Conservation (phyloP, 2,113 vertebrate species). For the Ondatra zibethicus region DNA sequence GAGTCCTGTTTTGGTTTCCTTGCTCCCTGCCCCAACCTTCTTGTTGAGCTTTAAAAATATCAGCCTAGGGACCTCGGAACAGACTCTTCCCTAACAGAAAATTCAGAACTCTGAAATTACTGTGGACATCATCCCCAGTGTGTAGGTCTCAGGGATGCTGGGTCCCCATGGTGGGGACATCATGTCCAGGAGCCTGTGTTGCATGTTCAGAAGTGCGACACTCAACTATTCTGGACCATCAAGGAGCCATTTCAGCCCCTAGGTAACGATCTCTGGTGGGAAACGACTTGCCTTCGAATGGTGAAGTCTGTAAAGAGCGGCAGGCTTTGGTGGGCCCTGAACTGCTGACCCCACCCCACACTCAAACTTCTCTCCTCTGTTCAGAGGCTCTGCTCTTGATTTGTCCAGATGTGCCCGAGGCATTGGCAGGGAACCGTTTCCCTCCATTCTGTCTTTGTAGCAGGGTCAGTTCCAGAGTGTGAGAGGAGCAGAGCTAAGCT, state of each 20-base stretch:
- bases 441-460: not conserved
- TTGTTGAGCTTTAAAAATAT: not conserved
- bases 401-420: not conserved
- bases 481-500: not conserved
- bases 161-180: not conserved
- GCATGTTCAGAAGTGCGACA: not conserved
- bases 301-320: not conserved
- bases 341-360: too few relatives aligned
- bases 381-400: not conserved
- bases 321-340: not conserved
- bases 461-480: not conserved
- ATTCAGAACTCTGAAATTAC: not conserved
- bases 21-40: not conserved
- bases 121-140: fast-evolving
- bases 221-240: not conserved
- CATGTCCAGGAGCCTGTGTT: not conserved
- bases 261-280: not conserved
- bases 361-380: not conserved
- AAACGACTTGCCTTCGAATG: not conserved
- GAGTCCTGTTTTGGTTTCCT: not conserved
- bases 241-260: not conserved
- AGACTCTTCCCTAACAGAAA: not conserved
- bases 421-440: not conserved
- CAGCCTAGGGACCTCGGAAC: not conserved
- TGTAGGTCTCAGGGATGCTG: not conserved